These are phyloP conservation scores for Ctenopoma kingsleyae DNA, from an alignment of 2,797 vertebrate species.

Conservation along the genomic window DNA sequence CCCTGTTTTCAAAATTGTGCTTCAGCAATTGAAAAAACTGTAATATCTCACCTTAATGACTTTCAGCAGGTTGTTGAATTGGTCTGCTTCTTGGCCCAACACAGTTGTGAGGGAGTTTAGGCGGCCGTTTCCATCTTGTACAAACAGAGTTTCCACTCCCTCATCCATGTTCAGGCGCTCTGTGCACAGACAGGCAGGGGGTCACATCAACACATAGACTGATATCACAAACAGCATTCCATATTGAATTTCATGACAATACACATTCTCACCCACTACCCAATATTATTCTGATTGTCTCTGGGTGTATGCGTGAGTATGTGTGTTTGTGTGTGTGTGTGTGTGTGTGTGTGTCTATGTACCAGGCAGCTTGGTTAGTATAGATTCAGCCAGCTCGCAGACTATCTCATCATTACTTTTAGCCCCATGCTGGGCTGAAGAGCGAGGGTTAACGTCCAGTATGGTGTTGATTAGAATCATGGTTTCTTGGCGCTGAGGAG, in stretches of 20 bases:
- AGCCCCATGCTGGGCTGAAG: conserved; percentile 73
- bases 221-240: neutral
- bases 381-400: conserved; percentile 80
- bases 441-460: conserved; percentile 86
- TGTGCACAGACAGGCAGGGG: conserved; percentile 51
- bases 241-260: neutral
- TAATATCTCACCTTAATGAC: conserved; percentile 78
- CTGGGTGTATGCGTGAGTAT: neutral
- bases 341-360: conserved; percentile 1
- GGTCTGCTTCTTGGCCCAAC: conserved; percentile 88
- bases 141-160: conserved; percentile 82
- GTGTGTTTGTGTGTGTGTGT: conserved; percentile 13
- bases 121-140: conserved; percentile 81
- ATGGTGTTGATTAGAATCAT: conserved; percentile 83
- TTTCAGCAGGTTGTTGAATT: conserved; percentile 87
- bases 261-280: neutral
- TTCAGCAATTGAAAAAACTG: too few species aligned
- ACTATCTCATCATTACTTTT: conserved; percentile 88
- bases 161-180: conserved; percentile 85
- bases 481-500: conserved; percentile 84
- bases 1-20: too few species aligned
- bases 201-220: neutral
- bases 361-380: conserved; percentile 83
- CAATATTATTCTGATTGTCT: neutral
- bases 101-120: conserved; percentile 90